These are phyloP conservation scores for Bruchidius siliquastri DNA, from an alignment of 2,888 invertebrate species.

Conservation along the genomic window DNA sequence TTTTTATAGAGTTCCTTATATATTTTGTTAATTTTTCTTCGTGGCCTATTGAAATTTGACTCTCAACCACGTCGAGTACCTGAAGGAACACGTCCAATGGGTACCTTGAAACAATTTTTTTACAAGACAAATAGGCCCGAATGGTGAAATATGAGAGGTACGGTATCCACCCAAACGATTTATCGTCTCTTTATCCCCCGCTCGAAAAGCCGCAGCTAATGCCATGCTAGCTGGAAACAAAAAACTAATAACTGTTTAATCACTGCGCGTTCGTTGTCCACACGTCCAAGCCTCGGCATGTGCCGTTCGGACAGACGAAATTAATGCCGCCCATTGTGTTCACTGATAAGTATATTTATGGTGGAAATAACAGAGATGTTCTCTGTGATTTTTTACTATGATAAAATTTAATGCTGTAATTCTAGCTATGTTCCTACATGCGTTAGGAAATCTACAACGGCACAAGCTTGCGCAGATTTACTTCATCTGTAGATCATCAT, in stretches of 20 bases:
- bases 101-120: neutral
- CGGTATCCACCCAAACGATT: neutral
- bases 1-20: no score
- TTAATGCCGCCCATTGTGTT: neutral
- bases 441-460: neutral
- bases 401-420: neutral
- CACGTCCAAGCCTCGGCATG: neutral
- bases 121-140: neutral
- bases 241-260: neutral
- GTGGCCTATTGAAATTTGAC: neutral
- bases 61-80: neutral
- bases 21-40: no score
- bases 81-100: neutral
- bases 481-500: no score
- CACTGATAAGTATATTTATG: neutral
- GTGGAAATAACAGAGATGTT: neutral
- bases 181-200: neutral
- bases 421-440: neutral
- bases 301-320: neutral
- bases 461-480: neutral
- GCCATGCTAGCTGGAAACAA: neutral
- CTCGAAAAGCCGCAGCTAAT: neutral
- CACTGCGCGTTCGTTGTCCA: neutral
- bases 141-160: neutral
- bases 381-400: neutral